Evolutionary conservation across 2,888 invertebrate species (phyloP).

Genomic region (Allygus modestus): DNA sequence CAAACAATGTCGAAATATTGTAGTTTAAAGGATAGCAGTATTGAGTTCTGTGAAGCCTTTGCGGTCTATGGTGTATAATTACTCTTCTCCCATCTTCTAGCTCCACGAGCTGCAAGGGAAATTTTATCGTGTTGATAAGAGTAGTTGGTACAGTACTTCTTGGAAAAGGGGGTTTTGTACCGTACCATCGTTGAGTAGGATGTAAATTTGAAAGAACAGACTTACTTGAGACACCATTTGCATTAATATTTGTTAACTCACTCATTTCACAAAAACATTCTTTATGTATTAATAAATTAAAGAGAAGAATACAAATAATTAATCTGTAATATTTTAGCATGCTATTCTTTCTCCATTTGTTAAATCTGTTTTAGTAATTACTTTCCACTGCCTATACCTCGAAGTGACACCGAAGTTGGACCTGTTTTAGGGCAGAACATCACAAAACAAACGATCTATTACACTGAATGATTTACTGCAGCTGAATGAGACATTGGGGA

Average conservation of each 20-base stretch:
- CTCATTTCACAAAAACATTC: not conserved
- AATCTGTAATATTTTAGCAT: slow-evolving; percentile 1
- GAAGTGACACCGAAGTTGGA: not conserved
- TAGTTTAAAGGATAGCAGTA: slow-evolving; percentile 5
- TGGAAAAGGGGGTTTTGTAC: slow-evolving; percentile 40
- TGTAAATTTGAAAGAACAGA: not conserved
- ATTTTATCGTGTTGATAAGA: not conserved
- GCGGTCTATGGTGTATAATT: not conserved
- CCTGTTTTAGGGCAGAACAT: not conserved
- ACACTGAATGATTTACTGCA: not conserved
- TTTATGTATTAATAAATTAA: not conserved
- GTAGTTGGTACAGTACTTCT: slow-evolving; percentile 18
- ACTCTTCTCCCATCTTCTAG: slow-evolving; percentile 11
- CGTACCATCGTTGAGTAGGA: slow-evolving; percentile 13
- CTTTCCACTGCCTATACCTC: not conserved
- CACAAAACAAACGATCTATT: not conserved
- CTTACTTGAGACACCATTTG: not conserved
- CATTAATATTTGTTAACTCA: slow-evolving; percentile 3
- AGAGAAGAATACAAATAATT: not conserved
- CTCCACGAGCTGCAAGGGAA: slow-evolving; percentile 25
- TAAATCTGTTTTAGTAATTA: not conserved
- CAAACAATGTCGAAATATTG: slow-evolving; percentile 24
- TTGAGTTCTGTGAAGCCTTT: not conserved
- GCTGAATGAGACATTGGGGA: slow-evolving; percentile 1
- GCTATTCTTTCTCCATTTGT: not conserved